phyloP scores from a whole-genome alignment of 1,140 invertebrate genomes.

The Rhopalosiphum maidis region DNA sequence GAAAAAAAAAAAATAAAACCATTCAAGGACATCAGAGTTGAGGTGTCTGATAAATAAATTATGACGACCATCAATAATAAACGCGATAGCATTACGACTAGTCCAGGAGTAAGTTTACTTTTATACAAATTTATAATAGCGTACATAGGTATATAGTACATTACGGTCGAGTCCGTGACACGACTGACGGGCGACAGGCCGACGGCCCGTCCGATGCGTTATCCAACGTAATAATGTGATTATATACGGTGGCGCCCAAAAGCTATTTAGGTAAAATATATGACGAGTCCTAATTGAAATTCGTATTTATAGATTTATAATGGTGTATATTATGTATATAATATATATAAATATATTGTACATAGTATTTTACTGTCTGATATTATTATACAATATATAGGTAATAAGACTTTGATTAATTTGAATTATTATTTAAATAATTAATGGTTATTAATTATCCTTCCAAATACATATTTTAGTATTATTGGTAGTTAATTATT shows the following conservation, averaged over 20 bases:
- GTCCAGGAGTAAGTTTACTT: neutral
- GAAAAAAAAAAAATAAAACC: neutral
- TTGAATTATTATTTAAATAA: neutral
- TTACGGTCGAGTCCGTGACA: neutral
- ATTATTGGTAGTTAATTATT: too few species aligned
- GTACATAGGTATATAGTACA: neutral
- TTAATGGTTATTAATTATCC: neutral
- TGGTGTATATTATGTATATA: neutral
- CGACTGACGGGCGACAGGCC: neutral
- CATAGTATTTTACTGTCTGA: neutral
- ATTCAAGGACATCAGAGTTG: neutral
- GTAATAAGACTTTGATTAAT: neutral
- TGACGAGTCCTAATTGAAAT: neutral
- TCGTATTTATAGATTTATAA: neutral
- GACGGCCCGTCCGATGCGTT: neutral
- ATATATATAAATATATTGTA: neutral
- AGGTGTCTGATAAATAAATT: neutral
- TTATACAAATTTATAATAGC: neutral
- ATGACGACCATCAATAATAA: neutral
- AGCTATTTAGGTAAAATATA: neutral
- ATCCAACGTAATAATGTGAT: neutral
- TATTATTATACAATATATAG: neutral
- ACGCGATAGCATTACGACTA: neutral
- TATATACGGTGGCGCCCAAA: slow-evolving; percentile 6
- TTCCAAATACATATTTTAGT: too few species aligned